Evolutionary conservation across 92 coral and sea anemone genomes (phyloP).

Genomic region (Porites evermanni): DNA sequence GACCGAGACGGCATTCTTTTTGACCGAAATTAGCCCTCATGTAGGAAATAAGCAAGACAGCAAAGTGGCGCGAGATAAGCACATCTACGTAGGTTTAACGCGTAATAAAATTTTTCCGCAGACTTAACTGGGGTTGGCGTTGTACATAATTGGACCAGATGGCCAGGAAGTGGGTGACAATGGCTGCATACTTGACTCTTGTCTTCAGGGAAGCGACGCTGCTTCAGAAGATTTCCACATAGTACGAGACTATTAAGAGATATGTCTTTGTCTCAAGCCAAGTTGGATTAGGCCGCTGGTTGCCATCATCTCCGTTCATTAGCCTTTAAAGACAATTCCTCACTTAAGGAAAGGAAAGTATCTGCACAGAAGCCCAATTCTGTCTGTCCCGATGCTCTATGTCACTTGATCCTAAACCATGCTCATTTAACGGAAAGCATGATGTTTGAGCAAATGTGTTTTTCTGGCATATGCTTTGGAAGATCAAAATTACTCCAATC

Average conservation of each 20-base stretch:
- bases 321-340: background rate
- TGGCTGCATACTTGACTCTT: slow-evolving; percentile 54
- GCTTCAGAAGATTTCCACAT: slow-evolving; percentile 46
- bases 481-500: too few species aligned
- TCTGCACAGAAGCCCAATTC: slow-evolving; percentile 24
- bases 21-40: slow-evolving; percentile 63
- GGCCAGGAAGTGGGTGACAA: slow-evolving; percentile 55
- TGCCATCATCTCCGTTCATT: background rate
- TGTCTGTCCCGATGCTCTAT: background rate
- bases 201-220: slow-evolving; percentile 38
- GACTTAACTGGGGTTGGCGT: background rate
- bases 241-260: slow-evolving; percentile 33
- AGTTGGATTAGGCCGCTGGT: slow-evolving; percentile 14
- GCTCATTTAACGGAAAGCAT: background rate
- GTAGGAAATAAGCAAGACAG: slow-evolving; percentile 58
- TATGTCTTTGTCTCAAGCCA: slow-evolving; percentile 38
- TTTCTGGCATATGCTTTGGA: too few species aligned
- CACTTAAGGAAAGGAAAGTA: slow-evolving; percentile 3
- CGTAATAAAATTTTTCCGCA: slow-evolving; percentile 46
- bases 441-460: too few species aligned
- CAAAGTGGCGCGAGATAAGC: slow-evolving; percentile 62
- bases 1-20: slow-evolving; percentile 40
- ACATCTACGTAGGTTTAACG: slow-evolving; percentile 37
- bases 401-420: background rate
- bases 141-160: slow-evolving; percentile 52